A percentile compares a stretch with the other conserved stretches of the same genome.
Conservation (phyloP, 1,140 invertebrate genomes). For the Antheraea mylitta region DNA sequence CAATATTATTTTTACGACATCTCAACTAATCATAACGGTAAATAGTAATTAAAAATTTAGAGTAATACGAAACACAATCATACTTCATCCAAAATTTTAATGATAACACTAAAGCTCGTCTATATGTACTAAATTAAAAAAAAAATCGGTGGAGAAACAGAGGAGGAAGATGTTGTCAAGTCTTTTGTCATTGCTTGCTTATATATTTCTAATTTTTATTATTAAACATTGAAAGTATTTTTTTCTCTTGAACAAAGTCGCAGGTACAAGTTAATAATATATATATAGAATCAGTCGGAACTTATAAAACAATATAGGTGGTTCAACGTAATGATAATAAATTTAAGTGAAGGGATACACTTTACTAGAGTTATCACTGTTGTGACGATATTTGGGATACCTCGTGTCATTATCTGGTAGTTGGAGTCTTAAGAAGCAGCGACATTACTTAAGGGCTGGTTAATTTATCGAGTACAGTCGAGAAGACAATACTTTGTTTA, state of each 20-base stretch:
- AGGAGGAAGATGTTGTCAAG: too few species aligned
- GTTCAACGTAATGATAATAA: neutral
- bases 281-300: neutral
- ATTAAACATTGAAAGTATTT: too few species aligned
- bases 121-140: too few species aligned
- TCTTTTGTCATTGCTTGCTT: too few species aligned
- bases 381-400: slow-evolving; percentile 24
- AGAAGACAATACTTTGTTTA: slow-evolving; percentile 12
- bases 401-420: slow-evolving; percentile 15
- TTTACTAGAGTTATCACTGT: slow-evolving; percentile 32
- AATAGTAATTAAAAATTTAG: too few species aligned
- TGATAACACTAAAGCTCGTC: too few species aligned
- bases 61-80: too few species aligned
- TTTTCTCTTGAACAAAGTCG: neutral
- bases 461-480: slow-evolving; percentile 34
- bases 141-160: too few species aligned
- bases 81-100: too few species aligned
- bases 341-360: neutral
- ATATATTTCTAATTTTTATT: too few species aligned
- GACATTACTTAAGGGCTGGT: slow-evolving; percentile 20
- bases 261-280: neutral
- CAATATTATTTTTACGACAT: too few species aligned
- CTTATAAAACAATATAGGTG: neutral
- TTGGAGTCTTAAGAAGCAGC: slow-evolving; percentile 30
- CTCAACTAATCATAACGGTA: too few species aligned